Evolutionary conservation across 2,888 invertebrate genomes (phyloP).

Genomic region (Xylocampa areola): DNA sequence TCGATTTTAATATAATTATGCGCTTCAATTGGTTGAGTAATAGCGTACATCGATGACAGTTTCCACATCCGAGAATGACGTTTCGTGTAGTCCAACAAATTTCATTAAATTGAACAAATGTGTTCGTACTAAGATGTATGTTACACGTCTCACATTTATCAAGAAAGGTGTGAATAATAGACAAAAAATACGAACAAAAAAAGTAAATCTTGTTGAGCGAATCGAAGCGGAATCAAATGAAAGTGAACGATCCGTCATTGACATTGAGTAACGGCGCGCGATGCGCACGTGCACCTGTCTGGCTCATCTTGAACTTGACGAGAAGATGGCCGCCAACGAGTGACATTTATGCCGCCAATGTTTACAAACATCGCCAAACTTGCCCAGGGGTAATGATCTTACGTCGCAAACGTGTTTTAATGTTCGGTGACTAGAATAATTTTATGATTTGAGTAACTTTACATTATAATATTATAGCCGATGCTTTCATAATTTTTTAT

Average conservation of each 20-base stretch:
- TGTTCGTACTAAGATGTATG: constrained; percentile 5
- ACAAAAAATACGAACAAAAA: constrained; percentile 11
- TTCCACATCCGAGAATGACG: constrained; percentile 20
- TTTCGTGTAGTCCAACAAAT: constrained; percentile 9
- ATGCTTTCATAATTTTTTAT: too few species aligned
- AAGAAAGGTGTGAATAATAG: constrained; percentile 14
- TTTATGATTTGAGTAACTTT: background rate
- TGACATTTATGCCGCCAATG: constrained; percentile 67
- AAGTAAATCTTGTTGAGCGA: constrained; percentile 38
- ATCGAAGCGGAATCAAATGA: constrained; percentile 71
- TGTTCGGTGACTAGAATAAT: background rate
- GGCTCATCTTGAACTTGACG: constrained; percentile 85
- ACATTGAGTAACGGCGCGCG: constrained; percentile 74
- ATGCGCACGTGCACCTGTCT: constrained; percentile 65
- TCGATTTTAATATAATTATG: constrained; percentile 39
- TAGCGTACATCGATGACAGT: constrained; percentile 35
- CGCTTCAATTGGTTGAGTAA: constrained; percentile 33
- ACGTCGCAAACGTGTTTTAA: background rate
- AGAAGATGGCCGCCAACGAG: constrained; percentile 65
- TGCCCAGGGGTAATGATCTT: constrained; percentile 13
- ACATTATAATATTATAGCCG: too few species aligned
- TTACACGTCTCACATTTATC: constrained; percentile 14
- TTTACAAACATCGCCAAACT: constrained; percentile 55
- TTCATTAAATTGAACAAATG: constrained; percentile 11
- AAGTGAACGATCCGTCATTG: constrained; percentile 80